phyloP scores from a whole-genome alignment of 2,888 invertebrate species.

The Tetanocera ferruginea region DNA sequence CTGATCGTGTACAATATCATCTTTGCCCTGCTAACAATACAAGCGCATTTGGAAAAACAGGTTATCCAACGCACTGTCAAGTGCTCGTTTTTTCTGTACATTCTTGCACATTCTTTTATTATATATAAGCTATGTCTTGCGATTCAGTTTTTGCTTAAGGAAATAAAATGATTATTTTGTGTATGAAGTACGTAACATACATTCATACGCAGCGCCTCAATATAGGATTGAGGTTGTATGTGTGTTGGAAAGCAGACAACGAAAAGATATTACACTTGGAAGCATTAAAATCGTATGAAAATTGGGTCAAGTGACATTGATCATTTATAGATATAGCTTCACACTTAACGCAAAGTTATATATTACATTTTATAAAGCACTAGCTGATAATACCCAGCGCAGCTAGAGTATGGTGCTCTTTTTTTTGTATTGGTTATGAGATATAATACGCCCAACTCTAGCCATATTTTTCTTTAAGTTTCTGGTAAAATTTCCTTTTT shows the following conservation, averaged over 20 bases:
- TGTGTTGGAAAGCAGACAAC: not conserved
- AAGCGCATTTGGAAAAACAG: slow-evolving; percentile 8
- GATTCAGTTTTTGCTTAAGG: too few relatives aligned
- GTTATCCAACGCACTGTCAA: slow-evolving; percentile 1
- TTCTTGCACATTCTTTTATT: not conserved
- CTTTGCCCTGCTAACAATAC: not conserved
- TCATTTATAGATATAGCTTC: not conserved
- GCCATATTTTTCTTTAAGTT: too few relatives aligned
- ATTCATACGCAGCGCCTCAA: not conserved
- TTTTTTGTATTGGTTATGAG: too few relatives aligned
- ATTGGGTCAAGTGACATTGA: slow-evolving; percentile 23
- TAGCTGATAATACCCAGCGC: too few relatives aligned
- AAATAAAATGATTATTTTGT: too few relatives aligned
- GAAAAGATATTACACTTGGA: not conserved
- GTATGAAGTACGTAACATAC: not conserved
- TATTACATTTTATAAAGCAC: not conserved
- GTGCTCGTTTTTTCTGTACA: not conserved
- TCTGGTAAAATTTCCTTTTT: too few relatives aligned
- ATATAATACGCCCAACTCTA: too few relatives aligned
- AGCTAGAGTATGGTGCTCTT: too few relatives aligned
- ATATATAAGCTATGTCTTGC: not conserved
- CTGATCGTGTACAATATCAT: not conserved
- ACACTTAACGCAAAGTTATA: not conserved
- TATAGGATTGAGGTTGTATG: not conserved
- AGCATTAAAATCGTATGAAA: not conserved